These are phyloP conservation scores for Argya squamiceps DNA, from an alignment of 2,797 vertebrate species.

Conservation along the genomic window DNA sequence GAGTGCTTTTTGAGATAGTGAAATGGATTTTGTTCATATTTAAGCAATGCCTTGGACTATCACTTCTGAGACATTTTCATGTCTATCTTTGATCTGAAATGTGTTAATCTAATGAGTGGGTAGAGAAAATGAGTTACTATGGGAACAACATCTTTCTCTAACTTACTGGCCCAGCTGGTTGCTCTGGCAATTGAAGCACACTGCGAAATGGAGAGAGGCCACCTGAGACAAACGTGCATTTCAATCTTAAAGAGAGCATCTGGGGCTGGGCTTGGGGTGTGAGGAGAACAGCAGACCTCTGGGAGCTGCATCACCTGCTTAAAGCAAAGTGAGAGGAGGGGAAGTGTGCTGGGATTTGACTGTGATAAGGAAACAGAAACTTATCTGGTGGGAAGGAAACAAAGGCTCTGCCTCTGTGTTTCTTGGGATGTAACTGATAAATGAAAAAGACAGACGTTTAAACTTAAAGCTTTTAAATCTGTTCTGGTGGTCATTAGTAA, in stretches of 20 bases:
- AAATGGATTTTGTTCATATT: neutral
- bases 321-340: neutral
- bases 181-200: neutral
- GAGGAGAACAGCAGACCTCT: neutral
- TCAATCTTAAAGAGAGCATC: neutral
- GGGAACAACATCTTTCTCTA: neutral
- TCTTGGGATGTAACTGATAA: neutral
- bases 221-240: neutral
- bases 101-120: conserved; percentile 43
- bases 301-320: neutral
- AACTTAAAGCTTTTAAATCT: neutral
- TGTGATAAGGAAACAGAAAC: neutral
- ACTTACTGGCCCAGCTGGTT: conserved; percentile 24
- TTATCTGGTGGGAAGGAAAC: neutral
- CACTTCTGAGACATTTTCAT: neutral
- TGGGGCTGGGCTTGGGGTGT: neutral
- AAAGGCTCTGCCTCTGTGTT: neutral
- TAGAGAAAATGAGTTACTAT: conserved; percentile 55
- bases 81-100: conserved; percentile 37
- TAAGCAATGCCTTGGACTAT: neutral
- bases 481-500: neutral
- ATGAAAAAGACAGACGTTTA: neutral
- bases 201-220: fast-evolving
- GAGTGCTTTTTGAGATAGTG: neutral
- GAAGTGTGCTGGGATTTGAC: neutral